A percentile compares a stretch with the other conserved stretches of the same genome.
Conservation (phyloP, 2,797 vertebrate species). For the Schizopygopsis malacanthus region DNA sequence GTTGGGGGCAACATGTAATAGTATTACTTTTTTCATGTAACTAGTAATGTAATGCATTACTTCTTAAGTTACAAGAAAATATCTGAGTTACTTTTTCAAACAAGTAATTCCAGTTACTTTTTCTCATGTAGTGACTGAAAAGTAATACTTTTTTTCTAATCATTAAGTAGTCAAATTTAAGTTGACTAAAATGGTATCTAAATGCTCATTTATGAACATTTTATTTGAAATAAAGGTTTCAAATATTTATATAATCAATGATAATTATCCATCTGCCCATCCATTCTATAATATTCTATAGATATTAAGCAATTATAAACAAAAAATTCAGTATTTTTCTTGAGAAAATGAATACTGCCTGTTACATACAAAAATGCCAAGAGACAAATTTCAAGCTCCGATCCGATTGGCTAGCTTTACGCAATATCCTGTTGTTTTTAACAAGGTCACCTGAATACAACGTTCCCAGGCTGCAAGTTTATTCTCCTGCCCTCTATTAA, state of each 20-base stretch:
- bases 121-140: no score
- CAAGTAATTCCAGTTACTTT: no score
- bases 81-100: no score
- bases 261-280: no score
- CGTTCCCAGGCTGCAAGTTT: background rate
- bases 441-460: background rate
- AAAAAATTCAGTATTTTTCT: background rate
- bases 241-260: no score
- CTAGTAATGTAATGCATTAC: background rate
- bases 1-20: background rate
- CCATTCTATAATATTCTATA: no score
- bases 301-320: no score
- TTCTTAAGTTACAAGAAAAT: no score
- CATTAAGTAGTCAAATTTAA: background rate
- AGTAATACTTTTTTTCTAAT: no score
- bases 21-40: background rate
- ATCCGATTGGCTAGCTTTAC: background rate
- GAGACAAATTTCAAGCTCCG: background rate
- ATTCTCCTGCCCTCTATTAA: background rate
- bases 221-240: no score
- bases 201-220: no score
- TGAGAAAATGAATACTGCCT: background rate
- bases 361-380: background rate
- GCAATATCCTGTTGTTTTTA: background rate
- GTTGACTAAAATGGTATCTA: no score